Percentiles rank a stretch among this genome's conserved stretches.
These are phyloP conservation scores for Orgyia antiqua DNA, from an alignment of 2,888 invertebrate genomes.

Conservation along the genomic window DNA sequence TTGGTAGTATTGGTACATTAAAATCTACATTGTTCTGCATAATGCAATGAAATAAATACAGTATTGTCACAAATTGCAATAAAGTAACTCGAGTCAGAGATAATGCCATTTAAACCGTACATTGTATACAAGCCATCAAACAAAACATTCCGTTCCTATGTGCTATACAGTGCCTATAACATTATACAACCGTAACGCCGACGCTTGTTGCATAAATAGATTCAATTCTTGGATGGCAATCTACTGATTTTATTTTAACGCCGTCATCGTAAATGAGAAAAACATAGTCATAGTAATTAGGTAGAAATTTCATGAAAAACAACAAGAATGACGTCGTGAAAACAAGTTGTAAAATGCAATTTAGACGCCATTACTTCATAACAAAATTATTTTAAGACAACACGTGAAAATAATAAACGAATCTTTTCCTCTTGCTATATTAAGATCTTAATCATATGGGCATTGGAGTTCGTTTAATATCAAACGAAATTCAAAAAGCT, in stretches of 20 bases:
- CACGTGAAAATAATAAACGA: too few species aligned
- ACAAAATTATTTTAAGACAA: slow-evolving; percentile 23
- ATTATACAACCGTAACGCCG: slow-evolving; percentile 52
- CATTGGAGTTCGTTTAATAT: too few species aligned
- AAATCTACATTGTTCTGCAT: too few species aligned
- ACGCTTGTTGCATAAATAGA: slow-evolving; percentile 67
- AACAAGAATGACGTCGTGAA: slow-evolving; percentile 30
- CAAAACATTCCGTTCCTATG: slow-evolving; percentile 65
- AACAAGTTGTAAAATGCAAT: slow-evolving; percentile 24
- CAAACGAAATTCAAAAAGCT: too few species aligned
- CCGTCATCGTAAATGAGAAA: slow-evolving; percentile 38
- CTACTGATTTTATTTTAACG: slow-evolving; percentile 54
- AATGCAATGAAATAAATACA: too few species aligned
- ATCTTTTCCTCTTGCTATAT: too few species aligned
- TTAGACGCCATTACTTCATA: slow-evolving; percentile 19
- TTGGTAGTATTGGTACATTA: too few species aligned
- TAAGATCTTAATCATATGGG: too few species aligned
- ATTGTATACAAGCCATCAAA: slow-evolving; percentile 69
- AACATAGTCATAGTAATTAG: slow-evolving; percentile 46
- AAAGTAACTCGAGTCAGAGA: too few species aligned
- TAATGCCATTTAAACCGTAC: slow-evolving; percentile 42
- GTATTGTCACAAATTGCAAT: too few species aligned
- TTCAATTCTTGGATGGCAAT: slow-evolving; percentile 64
- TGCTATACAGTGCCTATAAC: slow-evolving; percentile 49
- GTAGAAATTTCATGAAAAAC: slow-evolving; percentile 40